These are phyloP conservation scores for Dromas ardeola DNA, from an alignment of 2,113 vertebrate species.

Conservation along the genomic window DNA sequence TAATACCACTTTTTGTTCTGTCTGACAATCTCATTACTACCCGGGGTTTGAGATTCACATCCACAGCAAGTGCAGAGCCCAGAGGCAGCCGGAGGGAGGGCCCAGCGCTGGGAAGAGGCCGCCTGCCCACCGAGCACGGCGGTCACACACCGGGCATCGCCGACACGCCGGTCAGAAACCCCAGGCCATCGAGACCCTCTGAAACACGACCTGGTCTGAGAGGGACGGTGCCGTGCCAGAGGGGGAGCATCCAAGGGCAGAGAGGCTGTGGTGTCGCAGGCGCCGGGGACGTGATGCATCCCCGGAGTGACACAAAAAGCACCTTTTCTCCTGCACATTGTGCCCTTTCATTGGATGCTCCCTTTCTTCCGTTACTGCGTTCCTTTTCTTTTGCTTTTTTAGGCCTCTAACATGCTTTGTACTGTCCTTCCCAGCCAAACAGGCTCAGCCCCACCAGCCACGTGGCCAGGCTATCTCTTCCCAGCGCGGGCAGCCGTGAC, in stretches of 20 bases:
- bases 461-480: background rate
- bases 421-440: background rate
- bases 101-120: background rate
- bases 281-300: accelerated
- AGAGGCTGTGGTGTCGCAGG: accelerated
- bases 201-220: background rate
- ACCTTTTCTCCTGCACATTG: background rate
- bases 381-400: background rate
- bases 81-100: background rate
- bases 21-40: background rate
- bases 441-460: background rate
- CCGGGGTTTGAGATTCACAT: background rate
- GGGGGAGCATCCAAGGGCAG: accelerated
- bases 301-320: background rate
- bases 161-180: background rate
- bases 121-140: too few species aligned
- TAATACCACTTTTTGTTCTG: background rate
- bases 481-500: background rate
- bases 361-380: background rate
- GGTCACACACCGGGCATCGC: accelerated
- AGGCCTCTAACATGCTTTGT: background rate
- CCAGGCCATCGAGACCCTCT: background rate
- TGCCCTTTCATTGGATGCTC: background rate
- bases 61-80: accelerated
- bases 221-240: background rate